Base-by-base conservation (phyloP, 1,140 invertebrate genomes). In the Phymorhynchus buccinoides region DNA sequence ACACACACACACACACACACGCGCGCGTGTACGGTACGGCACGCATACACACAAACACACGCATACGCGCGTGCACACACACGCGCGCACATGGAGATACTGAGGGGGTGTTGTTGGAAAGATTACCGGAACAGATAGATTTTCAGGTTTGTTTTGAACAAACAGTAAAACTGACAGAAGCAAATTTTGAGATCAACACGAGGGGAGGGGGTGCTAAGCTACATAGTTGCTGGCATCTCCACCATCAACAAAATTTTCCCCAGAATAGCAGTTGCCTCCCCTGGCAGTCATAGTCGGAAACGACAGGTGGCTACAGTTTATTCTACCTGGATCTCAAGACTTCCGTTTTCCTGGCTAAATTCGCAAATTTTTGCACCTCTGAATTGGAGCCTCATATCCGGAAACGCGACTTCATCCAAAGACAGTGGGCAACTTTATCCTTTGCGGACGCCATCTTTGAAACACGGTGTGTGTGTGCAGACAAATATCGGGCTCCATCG, bases 381-480 rank as follows among this genome's bases (percentile, higher is more conserved):
- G 6, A 12, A 35, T 12, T 37, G 35, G 35, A 35, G 30, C 30
- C 6, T 9, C n/a, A 71, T 32, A 71, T 75, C 73, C 73, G 73
- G 73, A 75, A 75, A 37, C 35, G 73, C 7, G 73, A 37, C 9
- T 75, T 37, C 37, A 18, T 37, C 32, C 32, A 27, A 41, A 37
- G 32, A 3, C 73, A 41, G 32, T 37, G 9, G 73, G 73, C 35
- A 37, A 41, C 35, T 75, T 27, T 35, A 41, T 37, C 35, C 32
- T 75, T 75, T 41, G 35, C 73, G 37, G 73, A 75, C 73, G 73
- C 73, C 73, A 75, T 75, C 73, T 75, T 75, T n/a, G 73, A 37
- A 75, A 75, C 35, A 37, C 35, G 73, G 32, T 35, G 73, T 75
- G 73, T 75, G 73, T 75, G 73, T 41, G 39, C 6, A 37, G 22